Percentiles rank a stretch among this genome's conserved stretches.
Conservation (phyloP, 2,113 vertebrate species). For the Rana temporaria region DNA sequence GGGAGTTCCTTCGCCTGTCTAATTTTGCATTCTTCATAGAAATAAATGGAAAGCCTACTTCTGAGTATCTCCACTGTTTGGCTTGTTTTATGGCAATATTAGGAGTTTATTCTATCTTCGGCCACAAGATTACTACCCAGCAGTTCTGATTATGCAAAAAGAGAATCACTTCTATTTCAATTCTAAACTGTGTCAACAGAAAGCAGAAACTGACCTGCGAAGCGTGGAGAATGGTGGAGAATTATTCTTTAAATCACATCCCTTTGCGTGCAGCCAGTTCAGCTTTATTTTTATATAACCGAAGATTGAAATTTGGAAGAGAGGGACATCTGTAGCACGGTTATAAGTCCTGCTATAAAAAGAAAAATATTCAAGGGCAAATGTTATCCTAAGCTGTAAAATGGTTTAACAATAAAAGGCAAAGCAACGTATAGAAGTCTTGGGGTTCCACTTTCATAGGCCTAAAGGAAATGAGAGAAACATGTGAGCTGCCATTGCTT, state of each 20-base stretch:
- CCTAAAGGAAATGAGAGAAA: too few species aligned
- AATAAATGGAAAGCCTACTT: too few species aligned
- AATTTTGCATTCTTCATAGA: too few species aligned
- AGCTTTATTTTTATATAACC: constrained; percentile 4
- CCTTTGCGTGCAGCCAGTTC: constrained; percentile 1
- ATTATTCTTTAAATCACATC: constrained; percentile 27
- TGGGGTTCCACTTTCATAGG: too few species aligned
- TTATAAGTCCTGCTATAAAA: too few species aligned
- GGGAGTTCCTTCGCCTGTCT: too few species aligned
- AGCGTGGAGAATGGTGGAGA: constrained; percentile 24
- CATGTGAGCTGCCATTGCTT: too few species aligned
- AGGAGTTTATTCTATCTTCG: not conserved
- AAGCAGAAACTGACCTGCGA: constrained; percentile 8
- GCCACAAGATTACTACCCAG: not conserved
- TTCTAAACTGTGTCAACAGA: constrained; percentile 22
- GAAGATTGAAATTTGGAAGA: not conserved
- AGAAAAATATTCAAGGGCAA: too few species aligned
- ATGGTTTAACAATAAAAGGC: too few species aligned
- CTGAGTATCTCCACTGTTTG: too few species aligned
- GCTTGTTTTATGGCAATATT: not conserved
- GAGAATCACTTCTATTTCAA: constrained; percentile 20
- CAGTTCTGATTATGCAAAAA: constrained; percentile 2
- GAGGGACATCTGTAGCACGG: not conserved
- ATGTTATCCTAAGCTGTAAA: too few species aligned
- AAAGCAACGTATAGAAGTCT: too few species aligned